Evolutionary conservation across 2,797 vertebrate genomes (phyloP).

Genomic region (Eulemur coronatus): DNA sequence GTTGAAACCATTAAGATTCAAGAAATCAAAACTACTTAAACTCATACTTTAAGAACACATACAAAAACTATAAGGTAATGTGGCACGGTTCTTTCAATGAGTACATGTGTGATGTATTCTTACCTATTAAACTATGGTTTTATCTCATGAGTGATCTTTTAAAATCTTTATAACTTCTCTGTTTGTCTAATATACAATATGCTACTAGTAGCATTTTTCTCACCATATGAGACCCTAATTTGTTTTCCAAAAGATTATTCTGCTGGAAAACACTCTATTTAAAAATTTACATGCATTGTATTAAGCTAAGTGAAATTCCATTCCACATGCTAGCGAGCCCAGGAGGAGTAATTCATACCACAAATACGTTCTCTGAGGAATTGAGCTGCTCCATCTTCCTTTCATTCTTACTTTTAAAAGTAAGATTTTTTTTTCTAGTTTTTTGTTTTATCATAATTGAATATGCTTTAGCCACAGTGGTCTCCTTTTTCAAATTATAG

Average conservation of each 20-base stretch:
- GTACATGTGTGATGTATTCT: neutral
- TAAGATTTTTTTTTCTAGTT: neutral
- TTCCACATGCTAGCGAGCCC: neutral
- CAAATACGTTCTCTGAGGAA: neutral
- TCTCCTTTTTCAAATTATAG: neutral
- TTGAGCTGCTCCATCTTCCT: neutral
- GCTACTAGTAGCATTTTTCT: neutral
- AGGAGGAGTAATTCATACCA: neutral
- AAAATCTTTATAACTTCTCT: neutral
- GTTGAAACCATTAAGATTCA: neutral
- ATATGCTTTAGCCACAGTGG: neutral
- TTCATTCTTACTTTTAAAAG: neutral
- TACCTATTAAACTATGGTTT: neutral
- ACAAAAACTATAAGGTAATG: neutral
- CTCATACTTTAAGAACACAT: neutral
- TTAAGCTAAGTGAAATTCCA: neutral
- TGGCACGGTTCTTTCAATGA: neutral
- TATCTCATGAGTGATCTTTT: neutral
- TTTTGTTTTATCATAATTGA: neutral
- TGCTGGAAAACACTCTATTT: neutral
- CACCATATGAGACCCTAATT: neutral
- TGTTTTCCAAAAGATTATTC: constrained; percentile 11
- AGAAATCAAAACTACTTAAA: neutral
- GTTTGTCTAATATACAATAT: neutral
- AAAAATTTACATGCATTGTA: neutral